Base-by-base conservation (phyloP, 2,888 invertebrate species). In the Troilus luridus region DNA sequence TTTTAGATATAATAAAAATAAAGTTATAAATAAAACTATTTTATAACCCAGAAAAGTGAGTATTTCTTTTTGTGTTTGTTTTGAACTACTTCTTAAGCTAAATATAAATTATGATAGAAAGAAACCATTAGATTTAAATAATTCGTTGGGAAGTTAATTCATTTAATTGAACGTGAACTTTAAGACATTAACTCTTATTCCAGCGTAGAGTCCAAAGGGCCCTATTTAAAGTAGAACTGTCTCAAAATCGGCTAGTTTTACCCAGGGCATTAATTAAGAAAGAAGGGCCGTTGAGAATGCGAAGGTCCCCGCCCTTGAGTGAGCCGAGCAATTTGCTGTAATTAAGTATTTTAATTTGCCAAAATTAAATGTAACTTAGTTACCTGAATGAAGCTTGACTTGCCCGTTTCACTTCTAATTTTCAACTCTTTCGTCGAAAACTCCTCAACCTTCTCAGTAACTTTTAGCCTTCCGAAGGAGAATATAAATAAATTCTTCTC, bases 351-450 rank as follows among this genome's bases (percentile, higher is more conserved):
- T 67, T 67, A 77, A 77, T 77, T 77, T 77, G 27, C 27, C 19
- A 77, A 72, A 77, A 77, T 77, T 77, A 77, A 77, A 77, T 77
- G 72, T 77, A 41, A 77, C 72, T 77, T 77, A 77, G 72, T 77
- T 77, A 77, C 27, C 24, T 77, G 9, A 77, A 77, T 77, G 41
- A 41, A 77, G 19, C 27, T 14, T 17, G 41, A 77, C 27, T 77
- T 77, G 8, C 41, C 72, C 72, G 17, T 19, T 41, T 77, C 27
- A 77, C 17, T 41, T 77, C 72, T 41, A 77, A 77, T 77, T 77
- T 77, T 41, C 17, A 77, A 77, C 72, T 19, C 72, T 27, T 72
- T 24, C 24, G 17, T 24, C 24, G 17, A 72, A 14, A 6, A 27
- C 27, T 6, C 11, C 27, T 27, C 24, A 17, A 3, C 14, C 6